Evolutionary conservation across 2,888 invertebrate species (phyloP).

Genomic region (Spisula subtruncata): DNA sequence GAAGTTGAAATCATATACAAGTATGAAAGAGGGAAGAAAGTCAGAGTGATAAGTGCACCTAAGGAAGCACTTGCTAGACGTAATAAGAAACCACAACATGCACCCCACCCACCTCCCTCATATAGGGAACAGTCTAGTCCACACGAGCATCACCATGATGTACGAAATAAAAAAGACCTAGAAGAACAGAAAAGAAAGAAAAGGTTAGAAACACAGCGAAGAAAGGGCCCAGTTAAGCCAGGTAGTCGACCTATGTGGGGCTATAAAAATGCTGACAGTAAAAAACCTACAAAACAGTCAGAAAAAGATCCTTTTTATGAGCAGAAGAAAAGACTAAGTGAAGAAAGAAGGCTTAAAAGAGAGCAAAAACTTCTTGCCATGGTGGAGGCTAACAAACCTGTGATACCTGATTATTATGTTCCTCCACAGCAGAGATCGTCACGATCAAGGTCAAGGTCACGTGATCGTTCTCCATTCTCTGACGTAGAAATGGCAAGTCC

Average conservation of each 20-base stretch:
- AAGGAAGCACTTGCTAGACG: slow-evolving; percentile 66
- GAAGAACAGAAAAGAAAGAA: slow-evolving; percentile 58
- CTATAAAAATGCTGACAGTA: slow-evolving; percentile 77
- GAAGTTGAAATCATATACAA: slow-evolving; percentile 81
- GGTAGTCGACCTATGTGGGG: slow-evolving; percentile 81
- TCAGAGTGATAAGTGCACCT: slow-evolving; percentile 80
- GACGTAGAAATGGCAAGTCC: slow-evolving; percentile 71
- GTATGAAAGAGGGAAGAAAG: slow-evolving; percentile 77
- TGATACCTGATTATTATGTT: slow-evolving; percentile 77
- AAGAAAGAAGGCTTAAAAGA: slow-evolving; percentile 76
- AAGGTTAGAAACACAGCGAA: slow-evolving; percentile 56
- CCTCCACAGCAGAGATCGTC: slow-evolving; percentile 57
- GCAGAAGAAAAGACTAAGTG: slow-evolving; percentile 77
- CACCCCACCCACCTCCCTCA: slow-evolving; percentile 43
- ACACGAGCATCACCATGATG: slow-evolving; percentile 64
- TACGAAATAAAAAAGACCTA: slow-evolving; percentile 42
- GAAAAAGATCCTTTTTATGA: slow-evolving; percentile 85
- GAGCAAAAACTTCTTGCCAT: slow-evolving; percentile 82
- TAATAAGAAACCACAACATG: slow-evolving; percentile 48
- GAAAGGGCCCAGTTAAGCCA: slow-evolving; percentile 60
- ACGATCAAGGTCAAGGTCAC: slow-evolving; percentile 59
- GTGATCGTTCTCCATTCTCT: slow-evolving; percentile 69
- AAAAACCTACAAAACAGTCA: slow-evolving; percentile 83
- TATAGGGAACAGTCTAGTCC: slow-evolving; percentile 57
- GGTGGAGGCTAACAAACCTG: slow-evolving; percentile 82